Percentiles rank a stretch among this genome's conserved stretches.
These are phyloP conservation scores for Ectropis crepuscularia DNA, from an alignment of 2,888 invertebrate species.

Conservation along the genomic window DNA sequence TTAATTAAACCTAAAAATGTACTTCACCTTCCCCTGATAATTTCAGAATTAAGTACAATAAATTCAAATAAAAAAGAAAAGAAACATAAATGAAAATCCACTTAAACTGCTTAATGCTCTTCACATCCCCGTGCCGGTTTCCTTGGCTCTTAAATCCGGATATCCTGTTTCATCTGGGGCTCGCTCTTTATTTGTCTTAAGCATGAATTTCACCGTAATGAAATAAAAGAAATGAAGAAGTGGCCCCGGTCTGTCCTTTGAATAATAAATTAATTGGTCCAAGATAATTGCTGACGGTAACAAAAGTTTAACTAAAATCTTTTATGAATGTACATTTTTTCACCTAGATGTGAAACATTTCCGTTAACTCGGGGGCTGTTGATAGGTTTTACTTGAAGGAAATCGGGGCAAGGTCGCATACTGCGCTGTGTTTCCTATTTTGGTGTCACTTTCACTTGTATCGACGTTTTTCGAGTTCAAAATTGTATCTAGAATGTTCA, in stretches of 20 bases:
- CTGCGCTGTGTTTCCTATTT: no score
- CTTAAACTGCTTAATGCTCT: conserved; percentile 58
- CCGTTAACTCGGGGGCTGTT: no score
- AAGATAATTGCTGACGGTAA: conserved; percentile 3
- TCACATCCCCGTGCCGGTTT: conserved; percentile 59
- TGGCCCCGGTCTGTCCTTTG: conserved; percentile 21
- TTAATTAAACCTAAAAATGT: conserved; percentile 7
- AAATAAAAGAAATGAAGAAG: conserved; percentile 33
- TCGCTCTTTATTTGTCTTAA: conserved; percentile 58
- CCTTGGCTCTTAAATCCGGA: conserved; percentile 68
- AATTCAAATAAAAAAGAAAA: conserved; percentile 41
- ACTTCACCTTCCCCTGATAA: conserved; percentile 10
- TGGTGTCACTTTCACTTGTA: no score
- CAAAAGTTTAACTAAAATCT: conserved; percentile 12
- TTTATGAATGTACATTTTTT: conserved; percentile 16
- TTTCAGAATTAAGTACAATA: conserved; percentile 30
- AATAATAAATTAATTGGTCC: conserved; percentile 26
- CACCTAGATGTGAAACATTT: not conserved
- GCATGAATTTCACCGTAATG: conserved; percentile 50
- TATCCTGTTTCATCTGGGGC: conserved; percentile 62
- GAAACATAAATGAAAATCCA: conserved; percentile 57
- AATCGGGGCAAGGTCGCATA: no score
- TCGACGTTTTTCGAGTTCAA: no score
- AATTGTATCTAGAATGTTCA: no score
- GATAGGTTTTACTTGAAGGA: no score